phyloP scores from a whole-genome alignment of 2,888 invertebrate species.

The Yponomeuta sedellus region DNA sequence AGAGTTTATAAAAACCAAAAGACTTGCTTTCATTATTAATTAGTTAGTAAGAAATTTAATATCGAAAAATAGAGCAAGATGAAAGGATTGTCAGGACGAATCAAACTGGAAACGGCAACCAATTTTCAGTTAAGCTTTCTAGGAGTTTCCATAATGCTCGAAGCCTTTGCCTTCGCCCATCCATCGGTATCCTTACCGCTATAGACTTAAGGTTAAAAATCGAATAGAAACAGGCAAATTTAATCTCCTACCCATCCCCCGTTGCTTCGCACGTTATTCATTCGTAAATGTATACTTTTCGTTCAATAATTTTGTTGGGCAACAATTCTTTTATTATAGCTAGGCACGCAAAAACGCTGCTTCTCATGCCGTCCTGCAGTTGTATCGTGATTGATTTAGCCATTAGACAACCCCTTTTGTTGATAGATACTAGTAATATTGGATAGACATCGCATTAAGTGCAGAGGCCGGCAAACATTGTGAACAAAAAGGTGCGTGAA shows the following conservation, averaged over 20 bases:
- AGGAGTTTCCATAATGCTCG: not conserved
- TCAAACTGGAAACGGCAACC: not conserved
- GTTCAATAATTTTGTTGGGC: not conserved
- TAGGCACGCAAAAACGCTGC: constrained; percentile 1
- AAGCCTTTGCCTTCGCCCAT: not conserved
- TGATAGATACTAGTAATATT: not conserved
- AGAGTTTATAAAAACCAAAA: no score
- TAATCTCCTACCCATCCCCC: not conserved
- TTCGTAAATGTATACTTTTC: not conserved
- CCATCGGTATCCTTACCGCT: not conserved
- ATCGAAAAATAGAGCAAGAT: not conserved
- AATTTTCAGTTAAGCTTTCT: not conserved
- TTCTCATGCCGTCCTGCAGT: not conserved
- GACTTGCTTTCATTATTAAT: no score
- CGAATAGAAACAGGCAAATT: not conserved
- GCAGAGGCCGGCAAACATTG: no score
- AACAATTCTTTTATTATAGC: constrained; percentile 5
- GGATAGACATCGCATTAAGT: not conserved
- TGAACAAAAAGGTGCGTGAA: not conserved
- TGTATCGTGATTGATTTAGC: not conserved
- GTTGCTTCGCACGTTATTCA: not conserved
- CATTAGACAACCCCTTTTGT: not conserved
- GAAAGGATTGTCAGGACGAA: not conserved
- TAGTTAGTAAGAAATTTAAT: no score
- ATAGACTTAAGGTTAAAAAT: not conserved